Conservation (phyloP, 64 coral and sea anemone genomes). For the Dendrophyllia cribrosa region DNA sequence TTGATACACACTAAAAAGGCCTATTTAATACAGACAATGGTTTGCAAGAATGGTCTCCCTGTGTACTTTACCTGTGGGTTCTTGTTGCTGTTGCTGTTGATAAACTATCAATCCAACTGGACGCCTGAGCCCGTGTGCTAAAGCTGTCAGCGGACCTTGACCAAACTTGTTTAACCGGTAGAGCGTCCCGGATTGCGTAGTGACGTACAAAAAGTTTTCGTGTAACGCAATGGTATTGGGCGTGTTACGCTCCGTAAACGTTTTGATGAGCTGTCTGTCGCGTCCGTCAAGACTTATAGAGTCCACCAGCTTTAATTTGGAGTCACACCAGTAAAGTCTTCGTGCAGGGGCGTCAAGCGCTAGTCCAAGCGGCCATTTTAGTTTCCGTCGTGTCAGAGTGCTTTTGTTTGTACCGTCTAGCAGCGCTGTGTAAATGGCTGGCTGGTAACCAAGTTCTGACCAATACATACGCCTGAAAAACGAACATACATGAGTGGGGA, state of each 20-base stretch:
- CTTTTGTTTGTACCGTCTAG: conserved; percentile 74
- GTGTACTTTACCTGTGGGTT: conserved; percentile 43
- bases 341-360: conserved; percentile 63
- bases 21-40: too few relatives aligned
- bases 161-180: conserved; percentile 84
- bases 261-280: conserved; percentile 55
- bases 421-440: conserved; percentile 65
- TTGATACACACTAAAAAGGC: too few relatives aligned
- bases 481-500: background rate
- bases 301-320: conserved; percentile 58
- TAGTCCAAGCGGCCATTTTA: conserved; percentile 70
- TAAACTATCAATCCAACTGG: conserved; percentile 57
- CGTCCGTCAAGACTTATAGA: conserved; percentile 11
- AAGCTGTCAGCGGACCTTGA: conserved; percentile 37
- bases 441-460: conserved; percentile 63
- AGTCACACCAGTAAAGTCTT: conserved; percentile 85
- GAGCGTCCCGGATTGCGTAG: conserved; percentile 54
- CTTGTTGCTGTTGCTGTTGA: conserved; percentile 73
- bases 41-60: too few relatives aligned
- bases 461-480: conserved; percentile 77
- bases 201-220: conserved; percentile 73
- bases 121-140: conserved; percentile 64
- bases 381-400: conserved; percentile 48
- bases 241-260: background rate
- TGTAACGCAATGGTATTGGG: conserved; percentile 74